Evolutionary conservation across 2,888 invertebrate species (phyloP).

Genomic region (Synergus gifuensis): DNA sequence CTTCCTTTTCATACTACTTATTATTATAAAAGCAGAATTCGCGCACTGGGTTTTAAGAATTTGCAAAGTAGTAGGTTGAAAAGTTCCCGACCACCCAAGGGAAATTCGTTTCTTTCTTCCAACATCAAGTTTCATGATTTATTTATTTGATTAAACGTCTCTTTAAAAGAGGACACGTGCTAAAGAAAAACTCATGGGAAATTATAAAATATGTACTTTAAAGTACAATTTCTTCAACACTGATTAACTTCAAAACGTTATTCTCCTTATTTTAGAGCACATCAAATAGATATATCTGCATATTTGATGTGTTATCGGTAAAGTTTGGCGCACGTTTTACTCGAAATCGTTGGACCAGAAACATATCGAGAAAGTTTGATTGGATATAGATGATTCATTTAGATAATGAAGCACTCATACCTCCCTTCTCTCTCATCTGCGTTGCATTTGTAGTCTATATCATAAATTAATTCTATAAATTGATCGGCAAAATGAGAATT

Average conservation of each 20-base stretch:
- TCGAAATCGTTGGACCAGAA: not conserved
- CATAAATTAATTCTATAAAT: not conserved
- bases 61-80: conserved; percentile 12
- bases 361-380: conserved; percentile 12
- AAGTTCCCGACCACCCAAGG: conserved; percentile 19
- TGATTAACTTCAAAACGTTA: not conserved
- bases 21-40: conserved; percentile 15
- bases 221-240: not conserved
- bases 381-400: conserved; percentile 17
- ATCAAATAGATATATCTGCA: not conserved
- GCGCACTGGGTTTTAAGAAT: conserved; percentile 16
- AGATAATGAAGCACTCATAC: not conserved
- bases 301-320: not conserved
- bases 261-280: not conserved
- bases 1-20: not conserved
- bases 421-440: not conserved
- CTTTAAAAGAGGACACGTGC: not conserved
- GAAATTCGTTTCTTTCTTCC: conserved; percentile 28
- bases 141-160: conserved; percentile 19
- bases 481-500: not conserved
- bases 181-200: not conserved
- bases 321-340: not conserved
- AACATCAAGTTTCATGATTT: conserved; percentile 18
- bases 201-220: not conserved
- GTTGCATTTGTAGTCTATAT: not conserved